phyloP scores from a whole-genome alignment of 2,888 invertebrate species.

The Tipula lateralis region DNA sequence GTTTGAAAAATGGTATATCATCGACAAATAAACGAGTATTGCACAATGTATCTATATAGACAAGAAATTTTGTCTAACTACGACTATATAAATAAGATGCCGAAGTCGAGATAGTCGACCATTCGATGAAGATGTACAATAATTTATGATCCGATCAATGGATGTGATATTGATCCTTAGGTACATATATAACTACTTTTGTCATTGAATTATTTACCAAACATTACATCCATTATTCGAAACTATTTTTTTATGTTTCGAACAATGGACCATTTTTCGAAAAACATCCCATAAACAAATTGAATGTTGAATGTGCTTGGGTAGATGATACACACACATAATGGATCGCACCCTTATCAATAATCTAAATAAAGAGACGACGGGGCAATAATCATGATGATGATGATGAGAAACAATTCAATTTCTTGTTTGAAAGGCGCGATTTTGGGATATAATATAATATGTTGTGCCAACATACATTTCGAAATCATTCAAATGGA shows the following conservation, averaged over 20 bases:
- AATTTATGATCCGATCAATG: background rate
- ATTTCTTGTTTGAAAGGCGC: background rate
- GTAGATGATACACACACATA: background rate
- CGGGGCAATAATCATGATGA: background rate
- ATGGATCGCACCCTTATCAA: background rate
- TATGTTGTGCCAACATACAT: conserved; percentile 1
- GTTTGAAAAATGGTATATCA: no score
- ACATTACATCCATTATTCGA: conserved; percentile 6
- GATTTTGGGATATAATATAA: background rate
- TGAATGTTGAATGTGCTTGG: background rate
- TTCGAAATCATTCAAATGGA: background rate
- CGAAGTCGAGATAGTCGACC: background rate
- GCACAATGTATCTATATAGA: background rate
- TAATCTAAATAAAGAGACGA: background rate
- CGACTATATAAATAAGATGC: no score
- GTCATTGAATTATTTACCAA: conserved; percentile 19
- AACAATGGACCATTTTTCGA: background rate
- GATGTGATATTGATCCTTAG: background rate
- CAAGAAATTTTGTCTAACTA: background rate
- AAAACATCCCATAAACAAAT: conserved; percentile 24
- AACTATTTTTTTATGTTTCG: background rate
- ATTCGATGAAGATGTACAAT: background rate
- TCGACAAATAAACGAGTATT: background rate
- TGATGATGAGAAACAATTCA: background rate
- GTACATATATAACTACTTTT: background rate